Evolutionary conservation across 2,113 vertebrate genomes (phyloP).

Genomic region (Heterocephalus glaber): DNA sequence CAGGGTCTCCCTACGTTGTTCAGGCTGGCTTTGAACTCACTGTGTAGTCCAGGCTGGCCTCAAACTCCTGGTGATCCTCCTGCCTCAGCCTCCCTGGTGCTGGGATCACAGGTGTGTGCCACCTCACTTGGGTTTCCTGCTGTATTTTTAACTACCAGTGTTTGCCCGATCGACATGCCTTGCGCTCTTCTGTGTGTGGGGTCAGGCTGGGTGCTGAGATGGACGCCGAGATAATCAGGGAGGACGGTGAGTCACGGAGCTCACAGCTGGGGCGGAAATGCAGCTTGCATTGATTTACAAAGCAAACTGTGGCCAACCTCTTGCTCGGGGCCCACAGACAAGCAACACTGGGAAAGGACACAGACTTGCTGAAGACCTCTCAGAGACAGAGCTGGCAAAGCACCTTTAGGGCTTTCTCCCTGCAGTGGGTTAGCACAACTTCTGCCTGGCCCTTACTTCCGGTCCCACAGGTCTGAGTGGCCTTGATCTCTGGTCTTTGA

Average conservation of each 20-base stretch:
- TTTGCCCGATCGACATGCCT: too few relatives aligned
- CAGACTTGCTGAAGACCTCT: accelerated
- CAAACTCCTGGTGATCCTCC: too few relatives aligned
- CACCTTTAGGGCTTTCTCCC: neutral
- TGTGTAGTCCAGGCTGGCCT: too few relatives aligned
- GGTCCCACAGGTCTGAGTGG: neutral
- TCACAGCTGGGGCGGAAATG: accelerated
- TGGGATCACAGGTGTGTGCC: too few relatives aligned
- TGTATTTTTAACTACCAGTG: too few relatives aligned
- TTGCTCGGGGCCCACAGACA: neutral
- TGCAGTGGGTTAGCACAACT: neutral
- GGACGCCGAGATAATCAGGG: too few relatives aligned
- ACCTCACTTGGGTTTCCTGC: too few relatives aligned
- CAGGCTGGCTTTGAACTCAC: too few relatives aligned
- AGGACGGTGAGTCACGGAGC: neutral
- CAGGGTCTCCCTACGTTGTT: too few relatives aligned
- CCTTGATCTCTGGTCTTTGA: neutral
- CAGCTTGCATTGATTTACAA: neutral
- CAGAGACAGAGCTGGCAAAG: neutral
- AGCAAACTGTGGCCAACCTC: neutral
- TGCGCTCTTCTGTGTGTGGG: neutral
- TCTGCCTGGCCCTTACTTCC: neutral
- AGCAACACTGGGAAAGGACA: neutral
- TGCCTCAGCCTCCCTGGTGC: too few relatives aligned
- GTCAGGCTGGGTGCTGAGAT: neutral